phyloP scores from a whole-genome alignment of 2,797 vertebrate genomes.

The Artibeus jamaicensis region DNA sequence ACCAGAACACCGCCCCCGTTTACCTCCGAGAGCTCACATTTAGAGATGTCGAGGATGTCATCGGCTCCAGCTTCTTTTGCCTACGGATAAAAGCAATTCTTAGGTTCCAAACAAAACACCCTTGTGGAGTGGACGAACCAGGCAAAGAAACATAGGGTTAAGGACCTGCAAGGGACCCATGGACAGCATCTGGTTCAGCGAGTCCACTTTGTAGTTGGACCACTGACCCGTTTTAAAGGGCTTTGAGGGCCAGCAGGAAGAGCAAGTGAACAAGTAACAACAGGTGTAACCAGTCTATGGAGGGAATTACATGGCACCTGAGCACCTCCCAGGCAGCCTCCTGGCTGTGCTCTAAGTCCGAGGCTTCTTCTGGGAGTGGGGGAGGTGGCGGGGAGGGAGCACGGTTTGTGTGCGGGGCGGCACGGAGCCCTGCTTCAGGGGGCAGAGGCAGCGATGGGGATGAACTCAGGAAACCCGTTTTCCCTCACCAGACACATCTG shows the following conservation, averaged over 20 bases:
- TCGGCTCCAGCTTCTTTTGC: constrained; percentile 95
- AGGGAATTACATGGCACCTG: not conserved
- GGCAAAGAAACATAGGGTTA: not conserved
- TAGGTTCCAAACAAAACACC: not conserved
- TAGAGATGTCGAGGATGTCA: constrained; percentile 94
- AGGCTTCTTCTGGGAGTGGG: not conserved
- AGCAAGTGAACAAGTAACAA: not conserved
- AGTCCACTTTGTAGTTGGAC: not conserved
- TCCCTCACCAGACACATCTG: constrained; percentile 92
- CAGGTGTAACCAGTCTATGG: not conserved
- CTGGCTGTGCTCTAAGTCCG: not conserved
- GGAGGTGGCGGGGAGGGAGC: not conserved
- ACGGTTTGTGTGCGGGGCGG: fast-evolving
- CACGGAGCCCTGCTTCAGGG: not conserved
- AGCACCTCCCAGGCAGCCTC: not conserved
- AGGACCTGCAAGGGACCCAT: not conserved
- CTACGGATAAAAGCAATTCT: constrained; percentile 79
- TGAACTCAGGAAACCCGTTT: not conserved
- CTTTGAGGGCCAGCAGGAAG: not conserved
- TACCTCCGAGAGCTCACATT: constrained; percentile 94
- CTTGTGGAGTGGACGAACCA: not conserved
- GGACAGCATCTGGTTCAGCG: not conserved
- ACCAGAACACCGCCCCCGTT: not conserved
- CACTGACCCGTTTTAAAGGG: not conserved
- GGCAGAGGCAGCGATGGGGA: not conserved